Evolutionary conservation across 2,888 invertebrate species (phyloP).

Genomic region (Geophilus truncorum): DNA sequence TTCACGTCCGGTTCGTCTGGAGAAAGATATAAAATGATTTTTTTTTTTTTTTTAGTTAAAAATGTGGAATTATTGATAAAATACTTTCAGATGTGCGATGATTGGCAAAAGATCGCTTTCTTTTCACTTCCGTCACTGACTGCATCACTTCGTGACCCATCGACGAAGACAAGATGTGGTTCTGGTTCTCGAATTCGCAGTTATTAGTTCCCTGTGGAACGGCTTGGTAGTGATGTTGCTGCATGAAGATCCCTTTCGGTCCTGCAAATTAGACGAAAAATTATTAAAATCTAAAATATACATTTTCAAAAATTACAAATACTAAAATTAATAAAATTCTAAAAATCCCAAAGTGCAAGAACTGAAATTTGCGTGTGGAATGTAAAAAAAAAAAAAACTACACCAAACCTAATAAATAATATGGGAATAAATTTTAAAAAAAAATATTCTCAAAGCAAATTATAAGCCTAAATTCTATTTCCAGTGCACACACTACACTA

Average conservation of each 20-base stretch:
- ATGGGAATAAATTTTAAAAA: background rate
- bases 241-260: constrained; percentile 82
- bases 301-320: background rate
- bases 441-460: constrained; percentile 4
- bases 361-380: background rate
- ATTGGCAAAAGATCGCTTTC: constrained; percentile 23
- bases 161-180: background rate
- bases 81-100: constrained; percentile 23
- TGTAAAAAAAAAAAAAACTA: too few relatives aligned
- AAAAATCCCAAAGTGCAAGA: background rate
- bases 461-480: background rate
- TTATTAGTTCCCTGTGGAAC: constrained; percentile 53
- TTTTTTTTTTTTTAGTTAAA: too few relatives aligned
- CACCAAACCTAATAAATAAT: background rate
- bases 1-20: background rate
- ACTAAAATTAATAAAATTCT: background rate
- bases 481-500: constrained; percentile 1
- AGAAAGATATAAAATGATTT: background rate
- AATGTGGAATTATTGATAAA: too few relatives aligned
- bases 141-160: background rate
- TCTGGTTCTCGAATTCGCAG: background rate
- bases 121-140: constrained; percentile 30
- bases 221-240: constrained; percentile 89
- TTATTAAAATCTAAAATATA: background rate
- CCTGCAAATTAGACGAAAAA: constrained; percentile 55